Conservation (phyloP, 92 coral and sea anemone genomes). For the Porites lobata region DNA sequence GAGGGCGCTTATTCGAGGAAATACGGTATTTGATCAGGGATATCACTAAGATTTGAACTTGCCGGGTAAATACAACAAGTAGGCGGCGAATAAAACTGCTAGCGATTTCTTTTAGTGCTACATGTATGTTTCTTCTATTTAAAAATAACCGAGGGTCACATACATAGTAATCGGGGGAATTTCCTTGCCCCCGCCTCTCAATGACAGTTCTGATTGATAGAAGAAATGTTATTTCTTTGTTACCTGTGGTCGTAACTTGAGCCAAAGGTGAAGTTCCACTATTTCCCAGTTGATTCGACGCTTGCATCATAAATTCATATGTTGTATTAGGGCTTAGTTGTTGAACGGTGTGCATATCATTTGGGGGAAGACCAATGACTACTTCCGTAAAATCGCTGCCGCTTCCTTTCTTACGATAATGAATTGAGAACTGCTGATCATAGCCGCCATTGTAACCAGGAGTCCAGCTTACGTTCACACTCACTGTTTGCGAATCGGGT, state of each 20-base stretch:
- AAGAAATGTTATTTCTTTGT: background rate
- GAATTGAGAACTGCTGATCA: conserved; percentile 66
- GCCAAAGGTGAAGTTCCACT: conserved; percentile 34
- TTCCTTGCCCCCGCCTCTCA: no score
- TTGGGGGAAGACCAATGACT: conserved; percentile 38
- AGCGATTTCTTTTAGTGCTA: no score
- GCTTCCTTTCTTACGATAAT: conserved; percentile 45
- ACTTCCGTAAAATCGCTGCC: conserved; percentile 24
- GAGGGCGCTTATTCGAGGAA: no score
- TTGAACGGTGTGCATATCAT: conserved; percentile 45
- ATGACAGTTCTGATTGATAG: no score
- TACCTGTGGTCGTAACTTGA: conserved; percentile 73
- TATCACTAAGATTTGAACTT: no score
- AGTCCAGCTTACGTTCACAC: conserved; percentile 81
- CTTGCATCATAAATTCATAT: conserved; percentile 73
- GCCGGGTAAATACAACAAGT: no score
- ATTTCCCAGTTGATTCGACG: conserved; percentile 65
- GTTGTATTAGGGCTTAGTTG: conserved; percentile 75
- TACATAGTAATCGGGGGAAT: no score
- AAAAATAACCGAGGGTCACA: no score
- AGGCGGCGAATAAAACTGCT: no score
- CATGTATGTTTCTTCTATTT: no score
- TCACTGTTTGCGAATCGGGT: conserved; percentile 59
- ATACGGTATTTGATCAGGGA: no score
- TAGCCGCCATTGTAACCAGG: conserved; percentile 87